Base-by-base conservation (phyloP, 1,140 invertebrate genomes). In the Calycopis cecrops region DNA sequence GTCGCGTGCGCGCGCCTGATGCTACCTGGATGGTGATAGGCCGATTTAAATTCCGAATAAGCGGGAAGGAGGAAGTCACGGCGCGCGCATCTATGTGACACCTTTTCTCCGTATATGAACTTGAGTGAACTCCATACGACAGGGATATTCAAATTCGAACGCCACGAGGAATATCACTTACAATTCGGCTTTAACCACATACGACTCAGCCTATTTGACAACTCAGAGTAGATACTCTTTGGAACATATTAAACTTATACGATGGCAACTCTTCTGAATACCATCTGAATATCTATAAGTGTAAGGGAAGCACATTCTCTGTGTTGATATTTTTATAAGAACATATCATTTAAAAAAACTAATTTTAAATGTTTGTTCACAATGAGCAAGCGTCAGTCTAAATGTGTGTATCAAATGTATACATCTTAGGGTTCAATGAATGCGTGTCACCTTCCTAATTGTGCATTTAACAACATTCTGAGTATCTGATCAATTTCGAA, bases 21-120 rank as follows among this genome's bases (percentile, higher is more conserved):
- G 61, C 63, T 60, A 61, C 62, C 67, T 75, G 73, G 76, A 74
- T 77, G 67, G 71, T 67, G 67, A 81, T 79, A 73, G 76, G 76
- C 73, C 76, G 71, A 84, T 86, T 86, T 84, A 86, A 86, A 86
- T 86, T 86, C 80, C 77, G 80, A 71, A 84, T 82, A 82, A 82
- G 82, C 79, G 76, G 82, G 80, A 84, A 83, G 73, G 77, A 85
- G 82, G 82, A 85, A 85, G 82, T 85, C 79, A 79, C 77, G 78
- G 63, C 62, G 62, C 59, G 58, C 68, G 70, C 76, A 79, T 80
- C 73, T 82, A 79, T 80, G 76, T 71, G 73, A 81, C 76, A 82
- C 73, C 73, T 82, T 79, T 81, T 85, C 80, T 84, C 80, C 73
- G 75, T 83, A 79, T 75, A 70, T 81, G 80, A 86, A 86, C 73